Evolutionary conservation across 2,888 invertebrate genomes (phyloP).

Genomic region (Anoncus sp.): DNA sequence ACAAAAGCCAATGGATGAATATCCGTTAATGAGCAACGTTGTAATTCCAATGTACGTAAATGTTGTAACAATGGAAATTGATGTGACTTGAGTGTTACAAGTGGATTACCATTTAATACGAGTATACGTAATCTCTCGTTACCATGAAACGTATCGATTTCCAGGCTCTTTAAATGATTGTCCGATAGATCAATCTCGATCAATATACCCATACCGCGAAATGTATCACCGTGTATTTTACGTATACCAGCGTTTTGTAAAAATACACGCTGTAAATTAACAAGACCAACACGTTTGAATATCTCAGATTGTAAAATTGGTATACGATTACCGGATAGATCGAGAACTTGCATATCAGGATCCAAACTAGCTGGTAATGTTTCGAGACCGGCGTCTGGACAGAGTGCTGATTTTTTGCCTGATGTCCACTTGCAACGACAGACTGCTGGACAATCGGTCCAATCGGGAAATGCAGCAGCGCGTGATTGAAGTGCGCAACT

Average conservation of each 20-base stretch:
- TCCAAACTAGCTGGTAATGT: constrained; percentile 90
- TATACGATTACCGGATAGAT: constrained; percentile 92
- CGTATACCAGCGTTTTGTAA: constrained; percentile 90
- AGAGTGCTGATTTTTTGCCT: constrained; percentile 95
- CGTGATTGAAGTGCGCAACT: constrained; percentile 75
- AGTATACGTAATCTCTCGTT: constrained; percentile 92
- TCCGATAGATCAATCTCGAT: constrained; percentile 95
- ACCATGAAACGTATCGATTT: constrained; percentile 92
- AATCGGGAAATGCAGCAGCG: constrained; percentile 88
- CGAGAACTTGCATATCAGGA: constrained; percentile 93
- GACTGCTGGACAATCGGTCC: constrained; percentile 94
- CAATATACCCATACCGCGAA: constrained; percentile 92
- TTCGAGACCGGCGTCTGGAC: constrained; percentile 92
- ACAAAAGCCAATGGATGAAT: constrained; percentile 92
- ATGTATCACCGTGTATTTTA: constrained; percentile 93
- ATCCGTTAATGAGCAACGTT: constrained; percentile 90
- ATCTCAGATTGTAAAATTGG: constrained; percentile 90
- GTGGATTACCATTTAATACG: constrained; percentile 92
- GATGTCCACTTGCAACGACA: constrained; percentile 97
- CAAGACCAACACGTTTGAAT: constrained; percentile 90
- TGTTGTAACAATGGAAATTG: constrained; percentile 94
- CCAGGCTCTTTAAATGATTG: constrained; percentile 90
- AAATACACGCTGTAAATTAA: constrained; percentile 94
- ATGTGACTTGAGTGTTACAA: constrained; percentile 88
- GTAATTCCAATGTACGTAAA: constrained; percentile 91